Conservation (phyloP, 2,113 vertebrate genomes). For the Stomatorhinus ivindoensis region DNA sequence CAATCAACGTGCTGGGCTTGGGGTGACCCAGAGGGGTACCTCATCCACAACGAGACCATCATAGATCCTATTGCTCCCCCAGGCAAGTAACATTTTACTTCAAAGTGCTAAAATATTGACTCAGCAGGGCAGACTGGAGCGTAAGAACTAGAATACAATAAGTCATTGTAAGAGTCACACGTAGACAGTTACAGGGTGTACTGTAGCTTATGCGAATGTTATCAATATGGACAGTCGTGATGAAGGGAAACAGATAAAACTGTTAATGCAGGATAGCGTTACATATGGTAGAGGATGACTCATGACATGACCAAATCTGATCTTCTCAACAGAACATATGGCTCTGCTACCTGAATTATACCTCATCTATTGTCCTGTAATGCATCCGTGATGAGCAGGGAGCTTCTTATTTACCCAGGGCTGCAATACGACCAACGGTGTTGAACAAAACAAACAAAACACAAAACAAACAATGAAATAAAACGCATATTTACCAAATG, state of each 20-base stretch:
- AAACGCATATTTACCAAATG: background rate
- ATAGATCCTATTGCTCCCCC: background rate
- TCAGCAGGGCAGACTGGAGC: background rate
- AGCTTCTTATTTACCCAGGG: background rate
- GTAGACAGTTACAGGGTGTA: background rate
- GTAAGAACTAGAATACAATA: background rate
- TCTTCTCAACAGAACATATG: background rate
- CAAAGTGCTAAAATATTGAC: slow-evolving; percentile 2
- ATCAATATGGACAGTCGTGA: background rate
- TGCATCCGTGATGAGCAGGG: background rate
- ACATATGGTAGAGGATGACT: background rate
- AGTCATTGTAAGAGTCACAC: background rate
- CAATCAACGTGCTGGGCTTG: background rate
- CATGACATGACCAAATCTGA: background rate
- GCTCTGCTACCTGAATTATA: background rate
- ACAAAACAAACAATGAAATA: background rate
- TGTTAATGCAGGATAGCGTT: background rate
- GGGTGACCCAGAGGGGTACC: background rate
- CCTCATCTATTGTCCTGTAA: background rate
- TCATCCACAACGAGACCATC: background rate
- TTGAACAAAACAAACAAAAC: background rate
- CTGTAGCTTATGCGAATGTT: background rate
- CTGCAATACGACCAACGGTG: background rate
- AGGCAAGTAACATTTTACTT: background rate
- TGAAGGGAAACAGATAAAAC: background rate